Conservation (phyloP, 2,888 invertebrate species). For the Chesias legatella region DNA sequence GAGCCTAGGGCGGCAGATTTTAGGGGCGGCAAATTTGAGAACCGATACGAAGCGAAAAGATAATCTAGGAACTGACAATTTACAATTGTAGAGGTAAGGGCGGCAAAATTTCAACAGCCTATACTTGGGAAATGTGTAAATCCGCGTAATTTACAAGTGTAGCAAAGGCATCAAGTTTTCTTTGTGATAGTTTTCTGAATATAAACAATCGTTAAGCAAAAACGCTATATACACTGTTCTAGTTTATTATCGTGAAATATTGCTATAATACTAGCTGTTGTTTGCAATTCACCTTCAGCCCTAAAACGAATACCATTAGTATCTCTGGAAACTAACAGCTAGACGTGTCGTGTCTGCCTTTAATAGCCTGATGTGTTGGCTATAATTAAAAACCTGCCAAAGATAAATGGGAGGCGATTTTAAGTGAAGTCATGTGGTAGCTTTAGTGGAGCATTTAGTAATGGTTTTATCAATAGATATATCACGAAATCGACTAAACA, state of each 20-base stretch:
- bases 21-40: too few species aligned
- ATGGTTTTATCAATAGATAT: constrained; percentile 8
- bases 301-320: constrained; percentile 26
- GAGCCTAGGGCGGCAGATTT: too few species aligned
- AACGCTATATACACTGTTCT: neutral
- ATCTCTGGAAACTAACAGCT: constrained; percentile 9
- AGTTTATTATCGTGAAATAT: constrained; percentile 13
- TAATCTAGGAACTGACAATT: too few species aligned
- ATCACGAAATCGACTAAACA: constrained; percentile 35
- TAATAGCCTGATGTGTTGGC: constrained; percentile 3
- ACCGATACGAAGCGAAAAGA: too few species aligned
- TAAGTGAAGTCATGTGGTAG: constrained; percentile 5
- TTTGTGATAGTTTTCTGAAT: constrained; percentile 9
- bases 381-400: neutral
- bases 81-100: too few species aligned
- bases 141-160: too few species aligned
- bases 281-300: constrained; percentile 34
- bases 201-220: constrained; percentile 6
- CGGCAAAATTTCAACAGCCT: too few species aligned
- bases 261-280: constrained; percentile 30
- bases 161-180: too few species aligned
- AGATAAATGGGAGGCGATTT: constrained; percentile 1
- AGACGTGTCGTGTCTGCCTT: constrained; percentile 4
- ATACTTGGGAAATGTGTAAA: too few species aligned
- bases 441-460: too few species aligned